Conservation (phyloP, 92 coral and sea anemone species). For the Actinernus sp. region DNA sequence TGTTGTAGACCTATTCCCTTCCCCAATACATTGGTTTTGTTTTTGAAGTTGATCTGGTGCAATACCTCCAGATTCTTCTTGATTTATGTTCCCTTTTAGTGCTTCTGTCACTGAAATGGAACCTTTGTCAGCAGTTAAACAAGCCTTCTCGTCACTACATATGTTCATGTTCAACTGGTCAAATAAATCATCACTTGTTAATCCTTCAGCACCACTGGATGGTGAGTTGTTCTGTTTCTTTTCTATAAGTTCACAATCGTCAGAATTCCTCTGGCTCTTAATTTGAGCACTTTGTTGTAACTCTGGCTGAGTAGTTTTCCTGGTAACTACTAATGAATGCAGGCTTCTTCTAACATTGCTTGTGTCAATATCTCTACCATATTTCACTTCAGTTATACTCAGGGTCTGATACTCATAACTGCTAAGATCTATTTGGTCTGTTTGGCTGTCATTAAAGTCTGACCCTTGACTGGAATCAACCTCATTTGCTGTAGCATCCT, state of each 20-base stretch:
- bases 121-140: too few species aligned
- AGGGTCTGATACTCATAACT: slow-evolving; percentile 11
- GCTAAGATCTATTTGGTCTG: slow-evolving; percentile 5
- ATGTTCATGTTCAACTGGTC: too few species aligned
- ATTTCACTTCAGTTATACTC: not conserved
- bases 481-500: slow-evolving; percentile 1
- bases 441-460: slow-evolving; percentile 7
- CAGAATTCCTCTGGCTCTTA: too few species aligned
- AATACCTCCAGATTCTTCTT: too few species aligned
- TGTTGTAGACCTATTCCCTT: too few species aligned
- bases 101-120: too few species aligned
- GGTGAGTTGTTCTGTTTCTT: too few species aligned
- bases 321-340: slow-evolving; percentile 81
- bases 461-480: slow-evolving; percentile 12
- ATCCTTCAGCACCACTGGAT: slow-evolving; percentile 7
- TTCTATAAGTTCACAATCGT: slow-evolving; percentile 6
- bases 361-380: slow-evolving; percentile 56
- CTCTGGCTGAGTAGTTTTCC: slow-evolving; percentile 44
- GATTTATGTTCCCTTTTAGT: too few species aligned
- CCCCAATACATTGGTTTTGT: too few species aligned
- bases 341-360: slow-evolving; percentile 73
- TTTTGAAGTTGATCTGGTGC: too few species aligned
- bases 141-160: too few species aligned
- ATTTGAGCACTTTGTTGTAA: too few species aligned
- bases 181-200: not conserved